Base-by-base conservation (phyloP, 2,113 vertebrate genomes). In the Embiotoca jacksoni region DNA sequence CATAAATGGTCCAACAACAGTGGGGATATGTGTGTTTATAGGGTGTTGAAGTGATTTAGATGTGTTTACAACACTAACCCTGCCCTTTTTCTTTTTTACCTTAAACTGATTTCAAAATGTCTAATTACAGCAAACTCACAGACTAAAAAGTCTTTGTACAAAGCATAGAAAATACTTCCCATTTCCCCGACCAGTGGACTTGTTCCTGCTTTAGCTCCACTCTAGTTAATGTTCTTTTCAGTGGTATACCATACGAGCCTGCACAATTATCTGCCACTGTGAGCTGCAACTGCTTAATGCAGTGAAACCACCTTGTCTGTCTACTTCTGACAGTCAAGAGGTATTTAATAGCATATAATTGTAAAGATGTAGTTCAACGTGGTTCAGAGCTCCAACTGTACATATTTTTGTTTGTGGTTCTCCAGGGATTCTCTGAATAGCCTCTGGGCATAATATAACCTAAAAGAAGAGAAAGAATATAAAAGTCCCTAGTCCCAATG, bases 381-480 rank as follows among this genome's bases (percentile, higher is more conserved):
- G 23, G 57, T 44, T 73, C 31, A 33, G 57, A 37, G n/a, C 47
- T 57, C 23, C 3, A 49, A 64, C 39, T 41, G 46, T 37, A 49
- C 33, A 35, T 61, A 53, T 35, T 49, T 72, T 73, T 58, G 16
- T 61, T 32, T 54, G 54, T 53, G 59, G 5, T 37, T 73, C 71
- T 72, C 62, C 35, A 6, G 58, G 44, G 68, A 56, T 57, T 61
- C 5, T 41, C 56, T 2, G 5, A 72, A 75, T 11, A 41, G 62
- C 56, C 41, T n/a, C 13, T 15, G 36, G 68, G 57, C 30, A 67
- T 36, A 54, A 63, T 68, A 6, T 78, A 64, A 66, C 60, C 81
- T 75, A 63, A 78, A 84, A 83, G n/a, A 37, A 62, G 55, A 16
- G 55, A 16, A 36, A 4, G 8, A 70, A 63, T 64, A 31, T 23